A percentile compares a stretch with the other conserved stretches of the same genome.
These are phyloP conservation scores for Lethenteron reissneri DNA, from an alignment of 2,113 vertebrate species.

Conservation along the genomic window DNA sequence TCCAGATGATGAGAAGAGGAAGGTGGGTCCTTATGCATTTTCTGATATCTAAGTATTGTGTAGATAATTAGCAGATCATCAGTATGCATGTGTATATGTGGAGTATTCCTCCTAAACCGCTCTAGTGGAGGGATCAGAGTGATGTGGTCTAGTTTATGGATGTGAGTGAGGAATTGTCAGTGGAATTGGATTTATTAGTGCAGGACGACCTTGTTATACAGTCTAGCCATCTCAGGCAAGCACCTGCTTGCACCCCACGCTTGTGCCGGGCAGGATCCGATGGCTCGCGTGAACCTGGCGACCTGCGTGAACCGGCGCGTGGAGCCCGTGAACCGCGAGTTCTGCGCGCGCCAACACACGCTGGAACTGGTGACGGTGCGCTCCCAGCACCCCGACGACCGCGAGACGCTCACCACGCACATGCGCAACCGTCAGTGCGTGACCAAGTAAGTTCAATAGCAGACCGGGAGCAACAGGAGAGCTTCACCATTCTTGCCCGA, in stretches of 20 bases:
- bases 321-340: conserved; percentile 70
- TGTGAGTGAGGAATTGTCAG: not conserved
- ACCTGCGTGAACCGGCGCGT: conserved; percentile 62
- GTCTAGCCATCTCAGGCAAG: no score
- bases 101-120: no score
- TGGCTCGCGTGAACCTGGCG: conserved; percentile 63
- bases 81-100: no score
- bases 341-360: conserved; percentile 75
- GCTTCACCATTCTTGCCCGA: not conserved
- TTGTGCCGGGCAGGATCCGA: conserved; percentile 32
- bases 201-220: no score
- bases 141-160: not conserved
- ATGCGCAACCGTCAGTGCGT: conserved; percentile 74
- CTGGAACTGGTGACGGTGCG: conserved; percentile 74
- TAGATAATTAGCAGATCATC: no score
- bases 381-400: conserved; percentile 61
- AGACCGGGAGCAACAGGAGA: not conserved
- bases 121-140: not conserved
- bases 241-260: no score
- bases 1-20: conserved; percentile 71
- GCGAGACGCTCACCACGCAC: conserved; percentile 72
- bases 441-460: conserved; percentile 49
- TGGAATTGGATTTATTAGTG: not conserved
- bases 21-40: conserved; percentile 28
- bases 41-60: no score